These are phyloP conservation scores for Diplazon laetatorius DNA, from an alignment of 2,888 invertebrate genomes.

Conservation along the genomic window DNA sequence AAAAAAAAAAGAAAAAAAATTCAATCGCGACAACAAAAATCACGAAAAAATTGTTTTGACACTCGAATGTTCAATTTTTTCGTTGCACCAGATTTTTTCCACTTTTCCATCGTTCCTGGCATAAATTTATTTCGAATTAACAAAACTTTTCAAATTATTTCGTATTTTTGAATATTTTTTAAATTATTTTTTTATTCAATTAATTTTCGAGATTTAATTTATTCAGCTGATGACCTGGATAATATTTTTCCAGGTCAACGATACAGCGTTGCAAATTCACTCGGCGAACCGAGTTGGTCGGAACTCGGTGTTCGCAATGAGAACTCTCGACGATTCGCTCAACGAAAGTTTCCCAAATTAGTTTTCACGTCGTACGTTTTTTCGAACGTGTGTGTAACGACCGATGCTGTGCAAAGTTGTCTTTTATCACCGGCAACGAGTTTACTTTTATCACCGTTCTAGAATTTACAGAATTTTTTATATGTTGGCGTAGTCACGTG, in stretches of 20 bases:
- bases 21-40: not conserved
- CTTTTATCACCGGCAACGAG: too few species aligned
- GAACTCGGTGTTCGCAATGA: too few species aligned
- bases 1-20: too few species aligned
- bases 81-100: constrained; percentile 7
- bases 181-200: too few species aligned
- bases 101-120: constrained; percentile 2
- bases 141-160: not conserved
- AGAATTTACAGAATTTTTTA: not conserved
- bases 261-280: constrained; percentile 45
- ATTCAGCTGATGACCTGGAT: constrained; percentile 38
- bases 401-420: too few species aligned
- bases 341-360: constrained; percentile 59
- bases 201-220: not conserved
- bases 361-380: constrained; percentile 60
- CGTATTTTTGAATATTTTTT: not conserved
- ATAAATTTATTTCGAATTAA: too few species aligned
- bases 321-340: constrained; percentile 37
- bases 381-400: too few species aligned
- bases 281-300: not conserved
- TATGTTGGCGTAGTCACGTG: too few species aligned
- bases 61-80: not conserved
- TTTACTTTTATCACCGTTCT: too few species aligned
- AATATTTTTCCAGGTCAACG: constrained; percentile 55
- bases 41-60: not conserved